Base-by-base conservation (phyloP, 1,140 invertebrate species). In the Xylocopa sonorina region DNA sequence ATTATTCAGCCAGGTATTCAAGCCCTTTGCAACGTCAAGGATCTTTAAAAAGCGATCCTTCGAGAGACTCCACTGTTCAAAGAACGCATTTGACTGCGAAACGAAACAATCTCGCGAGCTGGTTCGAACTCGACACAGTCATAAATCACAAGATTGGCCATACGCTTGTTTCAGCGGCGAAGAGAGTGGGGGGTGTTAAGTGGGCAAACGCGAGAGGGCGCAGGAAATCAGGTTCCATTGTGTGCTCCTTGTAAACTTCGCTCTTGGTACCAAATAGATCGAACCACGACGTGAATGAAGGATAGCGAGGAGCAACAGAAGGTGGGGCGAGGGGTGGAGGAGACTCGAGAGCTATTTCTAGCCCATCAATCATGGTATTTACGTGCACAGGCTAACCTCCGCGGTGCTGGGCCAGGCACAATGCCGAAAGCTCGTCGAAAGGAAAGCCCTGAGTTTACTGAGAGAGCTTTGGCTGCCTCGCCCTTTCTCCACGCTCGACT, bases 291-390 rank as follows among this genome's bases (percentile, higher is more conserved):
- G 62, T 50, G 82, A 81, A 69, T 57, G 77, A 78, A 27, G 58
- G 48, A 24, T 58, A 63, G 57, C 64, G 51, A 32, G 67, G 50
- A 74, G 74, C 79, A 79, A 78, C 67, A 77, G 78, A 73, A 60
- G 50, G 71, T 50, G 72, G 38, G 6, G 32, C 38, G 55, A 55
- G 50, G 32, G 32, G 18, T 18, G 46, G 72, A 64, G 55, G 38
- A 81, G 84, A 88, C 86, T 88, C 82, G 81, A 81, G 84, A 75
- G 87, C 81, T 88, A 87, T 89, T 86, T 88, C 83, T 89, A 83
- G 79, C 81, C 83, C 88, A 90, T 90, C 89, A 90, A 90, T 89
- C 89, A 90, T 88, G 83, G 88, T 89, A 90, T 90, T 89, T 90
- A 88, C 86, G 78, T 71, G 84, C 71, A 29, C 76, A 41, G 74